Percentiles rank a stretch among this genome's conserved stretches.
Conservation (phyloP, 2,797 vertebrate species). For the Sebastes diaconus region DNA sequence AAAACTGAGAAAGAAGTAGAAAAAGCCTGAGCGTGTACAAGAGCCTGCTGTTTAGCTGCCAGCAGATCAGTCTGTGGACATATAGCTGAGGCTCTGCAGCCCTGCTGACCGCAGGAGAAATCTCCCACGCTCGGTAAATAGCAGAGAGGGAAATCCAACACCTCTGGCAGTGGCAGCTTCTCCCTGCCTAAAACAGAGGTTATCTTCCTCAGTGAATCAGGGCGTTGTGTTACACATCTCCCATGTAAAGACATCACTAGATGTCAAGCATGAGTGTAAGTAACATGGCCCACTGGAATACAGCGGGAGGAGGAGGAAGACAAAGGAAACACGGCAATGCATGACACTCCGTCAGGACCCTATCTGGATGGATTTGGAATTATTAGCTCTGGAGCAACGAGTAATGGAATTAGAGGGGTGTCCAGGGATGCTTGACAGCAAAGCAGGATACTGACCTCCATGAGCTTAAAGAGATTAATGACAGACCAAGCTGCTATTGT, state of each 20-base stretch:
- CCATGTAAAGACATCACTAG: slow-evolving; percentile 81
- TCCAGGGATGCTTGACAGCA: slow-evolving; percentile 72
- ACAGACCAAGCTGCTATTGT: slow-evolving; percentile 73
- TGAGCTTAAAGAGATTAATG: slow-evolving; percentile 78
- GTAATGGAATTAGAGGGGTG: slow-evolving; percentile 70
- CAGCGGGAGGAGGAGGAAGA: slow-evolving; percentile 42
- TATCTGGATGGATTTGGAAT: slow-evolving; percentile 65
- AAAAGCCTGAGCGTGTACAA: slow-evolving; percentile 30
- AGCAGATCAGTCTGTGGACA: slow-evolving; percentile 55
- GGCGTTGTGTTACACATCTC: slow-evolving; percentile 75
- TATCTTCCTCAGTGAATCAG: slow-evolving; percentile 78
- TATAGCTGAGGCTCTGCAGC: slow-evolving; percentile 41
- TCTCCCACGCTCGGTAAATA: slow-evolving; percentile 73
- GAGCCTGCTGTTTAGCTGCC: slow-evolving; percentile 48
- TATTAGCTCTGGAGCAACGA: slow-evolving; percentile 54
- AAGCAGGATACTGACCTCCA: slow-evolving; percentile 71
- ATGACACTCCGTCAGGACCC: slow-evolving; percentile 6
- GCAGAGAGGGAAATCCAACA: slow-evolving; percentile 79
- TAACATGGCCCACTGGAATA: slow-evolving; percentile 76
- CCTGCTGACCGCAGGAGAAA: slow-evolving; percentile 77
- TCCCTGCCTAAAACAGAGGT: slow-evolving; percentile 70
- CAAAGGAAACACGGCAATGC: slow-evolving; percentile 45
- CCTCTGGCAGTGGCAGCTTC: slow-evolving; percentile 66
- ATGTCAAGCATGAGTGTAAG: slow-evolving; percentile 78
- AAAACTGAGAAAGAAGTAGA: slow-evolving; percentile 38